Conservation (phyloP, 2,113 vertebrate species). For the Menura novaehollandiae region DNA sequence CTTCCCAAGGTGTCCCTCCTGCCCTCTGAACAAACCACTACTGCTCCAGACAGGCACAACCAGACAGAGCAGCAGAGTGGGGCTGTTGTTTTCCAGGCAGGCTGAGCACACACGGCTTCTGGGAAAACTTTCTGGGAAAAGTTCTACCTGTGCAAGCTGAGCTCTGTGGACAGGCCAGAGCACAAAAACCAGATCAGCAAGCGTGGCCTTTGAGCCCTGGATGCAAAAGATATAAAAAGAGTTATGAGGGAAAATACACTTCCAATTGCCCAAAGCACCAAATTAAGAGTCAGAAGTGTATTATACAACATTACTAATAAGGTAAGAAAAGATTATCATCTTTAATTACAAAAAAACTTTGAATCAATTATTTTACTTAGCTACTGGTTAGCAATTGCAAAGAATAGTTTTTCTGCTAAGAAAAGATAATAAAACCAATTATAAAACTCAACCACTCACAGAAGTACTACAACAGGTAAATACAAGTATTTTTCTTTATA, state of each 20-base stretch:
- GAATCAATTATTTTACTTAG: neutral
- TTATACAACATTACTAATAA: neutral
- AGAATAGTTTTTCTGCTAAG: neutral
- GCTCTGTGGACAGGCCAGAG: neutral
- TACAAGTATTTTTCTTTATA: neutral
- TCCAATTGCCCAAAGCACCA: neutral
- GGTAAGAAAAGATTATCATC: neutral
- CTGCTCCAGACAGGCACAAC: neutral
- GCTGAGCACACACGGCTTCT: neutral
- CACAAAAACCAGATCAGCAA: neutral
- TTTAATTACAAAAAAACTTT: conserved; percentile 6
- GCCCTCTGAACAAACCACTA: neutral
- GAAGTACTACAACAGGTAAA: neutral
- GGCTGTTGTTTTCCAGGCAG: neutral
- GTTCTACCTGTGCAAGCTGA: neutral
- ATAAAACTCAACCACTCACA: neutral
- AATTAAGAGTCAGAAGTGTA: neutral
- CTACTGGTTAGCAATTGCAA: neutral
- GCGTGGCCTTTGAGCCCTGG: fast-evolving
- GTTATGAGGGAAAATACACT: neutral
- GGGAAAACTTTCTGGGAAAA: neutral
- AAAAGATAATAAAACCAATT: neutral
- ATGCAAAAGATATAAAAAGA: neutral
- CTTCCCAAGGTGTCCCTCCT: neutral
- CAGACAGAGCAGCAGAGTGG: neutral